Percentiles rank a stretch among this genome's conserved stretches.
Evolutionary conservation across 2,797 vertebrate species (phyloP).

Genomic region (Alectoris magna): DNA sequence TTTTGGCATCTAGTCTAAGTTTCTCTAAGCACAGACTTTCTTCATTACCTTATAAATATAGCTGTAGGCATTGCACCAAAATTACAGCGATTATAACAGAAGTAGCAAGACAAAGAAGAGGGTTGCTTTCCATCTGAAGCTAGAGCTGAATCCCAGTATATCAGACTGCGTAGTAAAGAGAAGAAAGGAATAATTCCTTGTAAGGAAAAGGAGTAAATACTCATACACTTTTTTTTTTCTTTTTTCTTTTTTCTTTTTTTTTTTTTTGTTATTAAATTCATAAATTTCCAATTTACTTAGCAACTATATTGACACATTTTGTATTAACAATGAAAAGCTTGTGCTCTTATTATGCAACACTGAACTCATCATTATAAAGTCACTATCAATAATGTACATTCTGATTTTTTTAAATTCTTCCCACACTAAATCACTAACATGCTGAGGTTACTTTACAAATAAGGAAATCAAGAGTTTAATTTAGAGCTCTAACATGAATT

Average conservation of each 20-base stretch:
- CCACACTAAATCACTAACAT: background rate
- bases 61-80: background rate
- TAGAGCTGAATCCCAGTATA: background rate
- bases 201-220: background rate
- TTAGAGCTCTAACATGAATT: background rate
- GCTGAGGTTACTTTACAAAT: background rate
- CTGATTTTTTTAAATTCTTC: background rate
- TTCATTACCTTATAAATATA: background rate
- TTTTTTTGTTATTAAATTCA: background rate
- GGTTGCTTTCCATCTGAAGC: background rate
- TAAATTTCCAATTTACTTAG: background rate
- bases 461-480: background rate
- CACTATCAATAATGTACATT: background rate
- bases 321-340: background rate
- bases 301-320: background rate
- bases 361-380: background rate
- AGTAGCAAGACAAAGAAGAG: background rate
- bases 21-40: background rate
- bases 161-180: background rate
- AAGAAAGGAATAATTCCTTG: background rate
- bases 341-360: background rate
- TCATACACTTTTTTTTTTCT: background rate
- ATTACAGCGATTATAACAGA: background rate
- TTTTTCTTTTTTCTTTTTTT: too few species aligned
- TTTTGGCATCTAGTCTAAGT: background rate